Evolutionary conservation across 1,140 invertebrate genomes (phyloP), one percentile per base, ranked within the genome.

Genomic region (Kradibia gibbosae): DNA sequence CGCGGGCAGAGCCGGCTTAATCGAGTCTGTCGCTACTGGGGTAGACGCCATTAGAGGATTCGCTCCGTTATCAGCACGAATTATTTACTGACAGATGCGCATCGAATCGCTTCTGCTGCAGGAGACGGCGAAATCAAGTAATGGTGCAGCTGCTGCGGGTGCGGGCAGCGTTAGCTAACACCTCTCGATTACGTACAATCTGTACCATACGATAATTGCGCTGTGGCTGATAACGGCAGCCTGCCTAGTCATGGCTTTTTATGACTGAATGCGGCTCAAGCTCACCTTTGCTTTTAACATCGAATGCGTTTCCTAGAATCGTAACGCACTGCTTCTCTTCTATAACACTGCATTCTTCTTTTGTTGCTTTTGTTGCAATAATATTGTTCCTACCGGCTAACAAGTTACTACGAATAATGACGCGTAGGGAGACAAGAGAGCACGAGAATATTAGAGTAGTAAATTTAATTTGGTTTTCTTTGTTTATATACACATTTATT

Each of bases 41-140:
- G n/a, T n/a, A 5, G 50, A 15, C 10, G 65, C 34, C 57, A 78
- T 78, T 71, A 71, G 34, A 48, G 25, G 13, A 28, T 28, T 72
- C 78, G 28, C 60, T 72, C 60, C 34, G 48, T 39, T 73, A 73
- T 70, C 70, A 39, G 28, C 28, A 53, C 60, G 36, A 72, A 80
- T 80, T 80, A 80, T 62, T 73, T 72, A 73, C 25, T 17, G 53
- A 45, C 28, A 42, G 45, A 31, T 20, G 45, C n/a, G 48, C 65
- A 45, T 42, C 31, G 50, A 20, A 36, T 10, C 1, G 39, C 57
- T 13, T 28, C 67, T 48, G 28, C 7, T 5, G 57, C 1, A n/a
- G 8, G 39, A 50, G 39, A 53, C 50, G 28, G 28, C 15, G 48
- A 39, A 17, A 78, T 11, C 34, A 45, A 62, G 62, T 78, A 62